Conservation (phyloP, 1,140 invertebrate genomes). For the Conus ventricosus region DNA sequence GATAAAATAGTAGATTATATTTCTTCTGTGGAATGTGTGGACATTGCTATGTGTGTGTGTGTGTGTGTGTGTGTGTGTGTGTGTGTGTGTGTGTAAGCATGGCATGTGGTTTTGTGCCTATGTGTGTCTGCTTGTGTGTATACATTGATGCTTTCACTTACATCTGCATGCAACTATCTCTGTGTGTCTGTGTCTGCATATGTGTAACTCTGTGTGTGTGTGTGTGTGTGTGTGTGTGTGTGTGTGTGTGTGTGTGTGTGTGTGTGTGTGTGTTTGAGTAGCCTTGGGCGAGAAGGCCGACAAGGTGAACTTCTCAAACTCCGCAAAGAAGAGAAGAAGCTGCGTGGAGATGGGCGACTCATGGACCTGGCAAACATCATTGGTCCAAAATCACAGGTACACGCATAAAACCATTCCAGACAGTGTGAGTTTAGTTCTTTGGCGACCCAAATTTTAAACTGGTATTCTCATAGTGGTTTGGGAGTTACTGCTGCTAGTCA, state of each 20-base stretch:
- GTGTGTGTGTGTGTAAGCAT: too few relatives aligned
- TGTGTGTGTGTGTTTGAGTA: not conserved
- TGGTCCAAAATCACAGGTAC: slow-evolving; percentile 52
- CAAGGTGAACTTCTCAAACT: slow-evolving; percentile 54
- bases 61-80: too few relatives aligned
- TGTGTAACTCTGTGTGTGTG: not conserved
- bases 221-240: not conserved
- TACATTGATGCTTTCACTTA: not conserved
- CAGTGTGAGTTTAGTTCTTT: too few relatives aligned
- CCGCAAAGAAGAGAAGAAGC: slow-evolving; percentile 62
- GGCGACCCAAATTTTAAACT: too few relatives aligned
- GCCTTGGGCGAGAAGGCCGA: slow-evolving; percentile 27
- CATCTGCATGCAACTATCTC: not conserved
- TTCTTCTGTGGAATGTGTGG: too few relatives aligned
- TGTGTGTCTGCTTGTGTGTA: not conserved
- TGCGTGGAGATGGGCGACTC: slow-evolving; percentile 61
- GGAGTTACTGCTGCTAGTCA: too few relatives aligned
- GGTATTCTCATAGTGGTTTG: too few relatives aligned
- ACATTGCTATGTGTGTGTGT: too few relatives aligned
- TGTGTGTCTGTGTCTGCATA: not conserved
- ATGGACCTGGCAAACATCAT: slow-evolving; percentile 60
- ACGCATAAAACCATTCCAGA: too few relatives aligned
- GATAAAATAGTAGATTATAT: too few relatives aligned
- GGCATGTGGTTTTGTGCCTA: too few relatives aligned
- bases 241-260: not conserved